Conservation (phyloP, 2,113 vertebrate genomes). For the Rhegmatorhina hoffmannsi region DNA sequence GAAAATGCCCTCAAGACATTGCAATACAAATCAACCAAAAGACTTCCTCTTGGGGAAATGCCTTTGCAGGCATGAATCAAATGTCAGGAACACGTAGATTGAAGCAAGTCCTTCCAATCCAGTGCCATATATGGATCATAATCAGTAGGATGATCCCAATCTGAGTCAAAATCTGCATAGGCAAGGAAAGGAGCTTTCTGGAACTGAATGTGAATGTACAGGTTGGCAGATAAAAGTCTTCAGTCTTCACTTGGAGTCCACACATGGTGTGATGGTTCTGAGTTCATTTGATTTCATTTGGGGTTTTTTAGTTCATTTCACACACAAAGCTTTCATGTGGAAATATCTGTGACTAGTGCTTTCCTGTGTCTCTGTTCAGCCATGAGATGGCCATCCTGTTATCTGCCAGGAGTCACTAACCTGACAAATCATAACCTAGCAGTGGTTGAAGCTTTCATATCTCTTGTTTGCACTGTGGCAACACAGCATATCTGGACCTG, state of each 20-base stretch:
- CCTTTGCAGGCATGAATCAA: conserved; percentile 18
- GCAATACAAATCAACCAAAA: conserved; percentile 27
- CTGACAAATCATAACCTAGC: neutral
- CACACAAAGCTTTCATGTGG: neutral
- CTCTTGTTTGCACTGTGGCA: neutral
- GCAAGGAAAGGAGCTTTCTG: neutral
- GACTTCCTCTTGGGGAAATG: conserved; percentile 58
- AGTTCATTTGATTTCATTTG: neutral
- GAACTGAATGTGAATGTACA: neutral
- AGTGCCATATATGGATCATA: conserved; percentile 8
- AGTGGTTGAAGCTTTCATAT: neutral
- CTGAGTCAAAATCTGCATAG: conserved; percentile 10
- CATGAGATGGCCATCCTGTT: neutral
- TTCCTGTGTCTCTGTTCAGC: neutral
- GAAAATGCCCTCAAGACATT: conserved; percentile 44
- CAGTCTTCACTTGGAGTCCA: neutral
- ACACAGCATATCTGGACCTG: neutral
- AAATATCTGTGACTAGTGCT: neutral
- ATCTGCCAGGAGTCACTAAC: neutral
- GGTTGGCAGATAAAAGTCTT: neutral
- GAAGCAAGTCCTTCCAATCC: neutral
- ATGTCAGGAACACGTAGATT: conserved; percentile 3
- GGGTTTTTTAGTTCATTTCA: neutral
- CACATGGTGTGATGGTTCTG: neutral
- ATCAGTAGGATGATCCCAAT: neutral